These are phyloP conservation scores for Periparus ater DNA, from an alignment of 2,797 vertebrate genomes.

Conservation along the genomic window DNA sequence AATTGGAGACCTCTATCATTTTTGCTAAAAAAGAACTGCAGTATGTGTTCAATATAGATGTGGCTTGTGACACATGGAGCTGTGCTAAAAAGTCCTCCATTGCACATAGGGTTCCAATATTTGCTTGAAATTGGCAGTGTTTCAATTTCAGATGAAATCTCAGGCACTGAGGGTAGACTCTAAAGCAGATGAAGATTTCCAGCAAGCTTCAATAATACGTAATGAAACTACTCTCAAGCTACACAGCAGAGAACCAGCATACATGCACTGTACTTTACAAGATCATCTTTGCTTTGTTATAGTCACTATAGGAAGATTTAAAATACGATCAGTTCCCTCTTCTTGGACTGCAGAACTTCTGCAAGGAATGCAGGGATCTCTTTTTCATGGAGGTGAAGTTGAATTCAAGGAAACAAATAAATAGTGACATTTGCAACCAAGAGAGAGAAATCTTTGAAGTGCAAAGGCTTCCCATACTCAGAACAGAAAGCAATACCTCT, in stretches of 20 bases:
- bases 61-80: neutral
- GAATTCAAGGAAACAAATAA: slow-evolving; percentile 14
- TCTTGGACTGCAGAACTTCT: neutral
- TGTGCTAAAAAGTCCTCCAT: neutral
- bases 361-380: neutral
- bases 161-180: neutral
- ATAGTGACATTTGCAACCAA: neutral
- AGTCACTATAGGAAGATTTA: neutral
- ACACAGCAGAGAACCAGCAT: neutral
- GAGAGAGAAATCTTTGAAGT: neutral
- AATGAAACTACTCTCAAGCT: neutral
- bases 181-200: neutral
- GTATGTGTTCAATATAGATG: neutral
- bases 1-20: neutral
- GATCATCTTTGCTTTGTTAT: neutral
- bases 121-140: neutral
- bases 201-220: neutral
- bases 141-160: neutral
- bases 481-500: neutral
- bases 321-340: slow-evolving; percentile 30
- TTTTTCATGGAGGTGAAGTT: neutral
- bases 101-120: neutral
- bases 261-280: neutral
- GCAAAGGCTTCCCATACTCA: neutral
- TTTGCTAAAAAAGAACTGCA: neutral